Evolutionary conservation across 2,888 invertebrate species (phyloP).

Genomic region (Suillia variegata): DNA sequence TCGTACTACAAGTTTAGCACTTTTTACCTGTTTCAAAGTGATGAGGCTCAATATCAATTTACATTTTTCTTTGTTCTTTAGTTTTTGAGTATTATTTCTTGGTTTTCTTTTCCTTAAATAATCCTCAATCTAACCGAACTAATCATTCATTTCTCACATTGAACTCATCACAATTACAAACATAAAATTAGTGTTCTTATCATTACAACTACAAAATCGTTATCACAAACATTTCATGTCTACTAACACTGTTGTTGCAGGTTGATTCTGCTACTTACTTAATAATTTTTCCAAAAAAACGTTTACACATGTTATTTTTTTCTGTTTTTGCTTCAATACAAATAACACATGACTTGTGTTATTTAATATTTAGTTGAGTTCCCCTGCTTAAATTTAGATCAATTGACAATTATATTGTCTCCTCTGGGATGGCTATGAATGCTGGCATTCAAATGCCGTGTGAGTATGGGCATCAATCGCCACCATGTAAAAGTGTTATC

Average conservation of each 20-base stretch:
- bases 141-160: slow-evolving; percentile 6
- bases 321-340: no score
- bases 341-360: no score
- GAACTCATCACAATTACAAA: not conserved
- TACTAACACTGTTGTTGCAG: not conserved
- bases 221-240: not conserved
- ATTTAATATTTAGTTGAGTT: no score
- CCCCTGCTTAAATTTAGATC: no score
- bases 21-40: no score
- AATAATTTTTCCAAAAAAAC: slow-evolving; percentile 3
- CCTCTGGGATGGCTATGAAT: no score
- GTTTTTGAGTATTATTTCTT: not conserved
- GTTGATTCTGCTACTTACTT: not conserved
- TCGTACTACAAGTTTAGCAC: no score
- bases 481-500: no score
- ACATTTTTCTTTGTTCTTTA: not conserved
- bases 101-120: slow-evolving; percentile 5
- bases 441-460: no score
- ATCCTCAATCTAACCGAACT: not conserved
- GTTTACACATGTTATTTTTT: slow-evolving; percentile 7
- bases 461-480: no score
- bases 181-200: slow-evolving; percentile 9
- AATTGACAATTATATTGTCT: no score
- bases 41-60: not conserved
- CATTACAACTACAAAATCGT: slow-evolving; percentile 1